Evolutionary conservation across 2,113 vertebrate species (phyloP), one percentile per base, ranked within the genome.

Genomic region (Ciconia stormi): DNA sequence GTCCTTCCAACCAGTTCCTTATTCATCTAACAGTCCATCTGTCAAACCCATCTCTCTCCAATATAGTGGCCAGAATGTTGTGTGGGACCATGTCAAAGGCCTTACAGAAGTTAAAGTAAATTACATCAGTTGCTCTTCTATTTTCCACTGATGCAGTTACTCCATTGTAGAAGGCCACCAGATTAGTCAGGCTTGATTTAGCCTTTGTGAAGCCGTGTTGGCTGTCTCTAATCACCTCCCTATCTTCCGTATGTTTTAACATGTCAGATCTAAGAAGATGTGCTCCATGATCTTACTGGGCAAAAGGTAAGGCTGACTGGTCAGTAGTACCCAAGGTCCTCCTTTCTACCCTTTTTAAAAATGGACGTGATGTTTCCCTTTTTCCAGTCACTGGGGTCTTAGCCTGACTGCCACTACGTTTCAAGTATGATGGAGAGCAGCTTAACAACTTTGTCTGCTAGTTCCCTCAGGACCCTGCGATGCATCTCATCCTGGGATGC

Each of bases 351-450:
- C 1, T 40, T 85, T 67, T 59, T 23, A 9, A 70, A 85, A 91
- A 65, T 18, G 2, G 3, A 4, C 0, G 0, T 36, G n/a, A 15
- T 42, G 2, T 30, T n/a, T 70, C 55, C 7, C 9, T 50, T 93
- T 91, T 46, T 40, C 38, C 9, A 50, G 25, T 38, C 26, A 21
- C 50, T 62, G 19, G 25, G 16, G 14, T 46, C n/a, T 82, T 91
- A 3, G 2, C 3, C 13, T 46, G 6, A 53, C 7, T 47, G 17
- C 10, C 52, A 42, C 8, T 34, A 21, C 19, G 22, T 79, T 61
- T 70, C 18, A 87, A 66, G 58, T 70, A 47, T 4, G 46, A 21
- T 11, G 17, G 65, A 86, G 2, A 72, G 10, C 4, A 50, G 26
- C 5, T 61, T 70, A 30, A 23, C 19, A 74, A 42, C 14, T 71